phyloP scores from a whole-genome alignment of 2,113 vertebrate genomes.

The Melanotaenia duboulayi region DNA sequence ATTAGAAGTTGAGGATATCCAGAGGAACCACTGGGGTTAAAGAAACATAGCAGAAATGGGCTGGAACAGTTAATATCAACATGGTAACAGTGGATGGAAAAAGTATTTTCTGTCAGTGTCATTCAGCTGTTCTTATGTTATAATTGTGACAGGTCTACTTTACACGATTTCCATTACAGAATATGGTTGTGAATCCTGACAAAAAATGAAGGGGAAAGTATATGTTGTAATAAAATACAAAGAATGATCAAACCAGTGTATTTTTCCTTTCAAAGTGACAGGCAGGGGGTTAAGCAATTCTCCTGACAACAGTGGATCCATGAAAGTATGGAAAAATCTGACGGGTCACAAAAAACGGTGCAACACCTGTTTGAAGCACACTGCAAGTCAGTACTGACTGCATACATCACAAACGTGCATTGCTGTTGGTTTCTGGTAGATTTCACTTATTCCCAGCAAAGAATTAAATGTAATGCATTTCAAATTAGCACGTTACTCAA shows the following conservation, averaged over 20 bases:
- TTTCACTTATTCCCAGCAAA: not conserved
- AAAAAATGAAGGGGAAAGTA: too few relatives aligned
- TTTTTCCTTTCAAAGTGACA: not conserved
- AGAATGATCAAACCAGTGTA: not conserved
- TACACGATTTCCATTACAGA: too few relatives aligned
- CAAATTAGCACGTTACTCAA: not conserved
- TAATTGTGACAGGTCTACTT: too few relatives aligned
- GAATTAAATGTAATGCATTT: not conserved
- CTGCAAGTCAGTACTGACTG: not conserved
- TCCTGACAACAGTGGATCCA: not conserved
- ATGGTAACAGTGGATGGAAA: too few relatives aligned
- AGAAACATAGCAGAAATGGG: too few relatives aligned
- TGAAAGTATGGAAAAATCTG: not conserved
- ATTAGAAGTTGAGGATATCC: too few relatives aligned
- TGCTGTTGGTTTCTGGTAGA: not conserved
- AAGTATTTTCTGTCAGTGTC: too few relatives aligned
- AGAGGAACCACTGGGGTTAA: too few relatives aligned
- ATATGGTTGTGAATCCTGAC: too few relatives aligned
- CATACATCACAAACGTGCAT: not conserved
- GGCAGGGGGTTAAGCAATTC: not conserved
- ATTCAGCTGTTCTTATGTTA: too few relatives aligned
- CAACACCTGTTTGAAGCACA: not conserved
- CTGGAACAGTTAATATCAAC: too few relatives aligned
- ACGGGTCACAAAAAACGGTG: not conserved
- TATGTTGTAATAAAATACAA: too few relatives aligned